Conservation (phyloP, 35 echinoderm and acorn worm species). For the Strongylocentrotus purpuratus region DNA sequence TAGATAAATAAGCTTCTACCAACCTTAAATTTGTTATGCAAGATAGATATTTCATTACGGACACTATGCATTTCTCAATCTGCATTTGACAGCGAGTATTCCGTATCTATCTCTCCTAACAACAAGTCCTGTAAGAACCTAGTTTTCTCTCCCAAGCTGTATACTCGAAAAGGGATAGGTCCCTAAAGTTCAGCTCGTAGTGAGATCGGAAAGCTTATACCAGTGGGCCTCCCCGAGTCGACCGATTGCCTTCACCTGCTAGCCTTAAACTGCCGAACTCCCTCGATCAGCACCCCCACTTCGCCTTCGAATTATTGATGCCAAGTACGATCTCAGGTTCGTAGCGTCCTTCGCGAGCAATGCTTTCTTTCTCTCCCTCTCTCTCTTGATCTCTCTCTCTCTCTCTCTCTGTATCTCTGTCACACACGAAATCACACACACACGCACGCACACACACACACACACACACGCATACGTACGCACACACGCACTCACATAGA, state of each 20-base stretch:
- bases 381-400: background rate
- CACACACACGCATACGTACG: too few species aligned
- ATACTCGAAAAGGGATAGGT: background rate
- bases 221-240: background rate
- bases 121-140: background rate
- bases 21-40: too few species aligned
- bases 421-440: too few species aligned
- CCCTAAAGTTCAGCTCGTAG: background rate
- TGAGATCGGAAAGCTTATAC: background rate
- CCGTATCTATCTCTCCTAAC: background rate
- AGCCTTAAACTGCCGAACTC: background rate
- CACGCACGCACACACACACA: too few species aligned
- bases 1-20: too few species aligned
- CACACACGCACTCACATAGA: too few species aligned
- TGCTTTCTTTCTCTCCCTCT: background rate
- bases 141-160: background rate
- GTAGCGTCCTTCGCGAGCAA: background rate
- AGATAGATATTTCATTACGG: too few species aligned
- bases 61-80: too few species aligned
- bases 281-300: background rate
- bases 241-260: background rate
- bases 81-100: too few species aligned
- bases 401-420: background rate
- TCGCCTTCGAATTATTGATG: background rate
- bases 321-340: background rate